These are phyloP conservation scores for Cricetomys ansorgei DNA, from an alignment of 2,113 vertebrate species.

Conservation along the genomic window DNA sequence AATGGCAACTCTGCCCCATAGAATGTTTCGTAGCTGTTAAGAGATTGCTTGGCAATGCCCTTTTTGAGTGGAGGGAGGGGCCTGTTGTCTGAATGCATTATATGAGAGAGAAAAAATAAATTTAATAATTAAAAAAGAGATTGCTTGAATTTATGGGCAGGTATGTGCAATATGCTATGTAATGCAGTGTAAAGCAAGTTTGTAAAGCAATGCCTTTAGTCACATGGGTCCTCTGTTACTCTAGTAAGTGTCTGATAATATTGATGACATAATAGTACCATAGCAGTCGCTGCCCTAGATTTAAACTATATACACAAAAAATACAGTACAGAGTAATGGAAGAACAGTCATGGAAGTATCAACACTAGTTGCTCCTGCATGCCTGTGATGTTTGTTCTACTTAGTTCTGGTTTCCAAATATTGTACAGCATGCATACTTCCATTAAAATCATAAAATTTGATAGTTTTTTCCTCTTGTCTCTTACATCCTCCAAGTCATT, in stretches of 20 bases:
- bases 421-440: not conserved
- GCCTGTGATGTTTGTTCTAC: not conserved
- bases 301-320: not conserved
- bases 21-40: not conserved
- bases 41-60: no score
- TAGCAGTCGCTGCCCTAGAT: not conserved
- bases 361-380: not conserved
- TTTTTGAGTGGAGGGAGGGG: no score
- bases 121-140: no score
- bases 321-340: not conserved
- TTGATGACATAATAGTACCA: not conserved
- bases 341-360: not conserved
- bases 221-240: not conserved
- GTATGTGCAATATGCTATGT: not conserved
- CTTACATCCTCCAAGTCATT: not conserved
- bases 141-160: not conserved
- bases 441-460: not conserved
- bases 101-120: no score
- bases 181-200: not conserved
- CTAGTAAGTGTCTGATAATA: not conserved
- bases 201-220: not conserved
- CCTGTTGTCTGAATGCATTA: no score
- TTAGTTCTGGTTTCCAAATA: not conserved
- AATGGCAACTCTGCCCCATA: not conserved
- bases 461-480: not conserved